Evolutionary conservation across 1,140 invertebrate genomes (phyloP), one percentile per base, ranked within the genome.

Genomic region (Orchestia grillus): DNA sequence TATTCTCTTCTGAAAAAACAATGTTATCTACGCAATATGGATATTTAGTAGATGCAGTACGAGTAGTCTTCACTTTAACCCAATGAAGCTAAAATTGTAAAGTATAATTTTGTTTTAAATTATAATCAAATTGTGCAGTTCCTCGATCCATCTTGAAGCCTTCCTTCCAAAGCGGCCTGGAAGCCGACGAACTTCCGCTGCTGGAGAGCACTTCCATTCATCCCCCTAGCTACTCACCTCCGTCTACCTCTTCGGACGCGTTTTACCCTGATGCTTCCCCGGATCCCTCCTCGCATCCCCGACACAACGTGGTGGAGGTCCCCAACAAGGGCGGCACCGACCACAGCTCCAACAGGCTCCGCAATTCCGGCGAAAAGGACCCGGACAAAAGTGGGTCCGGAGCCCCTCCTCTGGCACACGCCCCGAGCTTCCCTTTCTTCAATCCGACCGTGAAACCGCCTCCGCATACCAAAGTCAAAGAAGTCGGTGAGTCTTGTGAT

Each of bases 91-190:
- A 53, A n/a, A n/a, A n/a, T n/a, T n/a, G n/a, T n/a, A n/a, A n/a
- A 6, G 47, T 53, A 53, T 8, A 8, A 77, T 77, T 23, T 77
- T 77, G 1, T 77, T 36, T 36, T 77, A 23, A n/a, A 77, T 77
- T 44, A 47, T 95, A 96, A 97, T 96, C 96, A 19, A 36, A 77
- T 23, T 95, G 96, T 98, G 77, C 97, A 99, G 99, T 99, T 95
- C 98, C 98, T 47, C 98, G 98, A 96, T 98, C 98, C 97, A 98
- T 99, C 53, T 97, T 99, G 16, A 98, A 98, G 96, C 98, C 98
- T 96, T 98, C 98, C 96, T 99, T 98, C 97, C 98, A 98, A 97
- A 98, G 98, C 45, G 97, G 98, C 47, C 97, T 98, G n/a, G 98
- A 98, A 97, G 97, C 98, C 19, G 98, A 99, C 97, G 98, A 99